These are phyloP conservation scores for Idaea dimidiata DNA, from an alignment of 2,888 invertebrate genomes.

Conservation along the genomic window DNA sequence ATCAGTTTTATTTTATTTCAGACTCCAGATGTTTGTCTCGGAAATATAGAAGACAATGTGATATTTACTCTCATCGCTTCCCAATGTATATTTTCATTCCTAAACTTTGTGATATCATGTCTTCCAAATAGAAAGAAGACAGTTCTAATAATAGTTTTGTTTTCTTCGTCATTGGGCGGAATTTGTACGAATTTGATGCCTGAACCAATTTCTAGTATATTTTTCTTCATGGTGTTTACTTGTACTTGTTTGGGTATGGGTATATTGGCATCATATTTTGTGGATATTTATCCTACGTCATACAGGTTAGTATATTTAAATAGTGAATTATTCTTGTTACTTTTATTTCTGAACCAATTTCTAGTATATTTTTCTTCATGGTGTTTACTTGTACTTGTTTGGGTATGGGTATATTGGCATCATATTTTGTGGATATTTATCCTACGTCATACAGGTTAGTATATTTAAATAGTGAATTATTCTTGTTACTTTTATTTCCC, in stretches of 20 bases:
- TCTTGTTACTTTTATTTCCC: too few relatives aligned
- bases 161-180: constrained; percentile 79
- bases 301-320: constrained; percentile 53
- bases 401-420: constrained; percentile 70
- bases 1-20: constrained; percentile 37
- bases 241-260: constrained; percentile 72
- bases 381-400: constrained; percentile 67
- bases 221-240: constrained; percentile 65
- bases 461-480: neutral
- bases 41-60: constrained; percentile 79
- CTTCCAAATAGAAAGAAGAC: constrained; percentile 78
- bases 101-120: constrained; percentile 80
- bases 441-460: constrained; percentile 68
- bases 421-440: constrained; percentile 70
- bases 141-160: constrained; percentile 68
- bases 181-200: constrained; percentile 60
- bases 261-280: constrained; percentile 69
- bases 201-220: constrained; percentile 65
- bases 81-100: constrained; percentile 81
- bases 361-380: constrained; percentile 66
- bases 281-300: constrained; percentile 69
- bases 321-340: neutral
- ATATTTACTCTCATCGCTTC: constrained; percentile 84
- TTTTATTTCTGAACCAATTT: constrained; percentile 52
- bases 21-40: constrained; percentile 65